Evolutionary conservation across 2,797 vertebrate species (phyloP).

Genomic region (Hylomyscus alleni): DNA sequence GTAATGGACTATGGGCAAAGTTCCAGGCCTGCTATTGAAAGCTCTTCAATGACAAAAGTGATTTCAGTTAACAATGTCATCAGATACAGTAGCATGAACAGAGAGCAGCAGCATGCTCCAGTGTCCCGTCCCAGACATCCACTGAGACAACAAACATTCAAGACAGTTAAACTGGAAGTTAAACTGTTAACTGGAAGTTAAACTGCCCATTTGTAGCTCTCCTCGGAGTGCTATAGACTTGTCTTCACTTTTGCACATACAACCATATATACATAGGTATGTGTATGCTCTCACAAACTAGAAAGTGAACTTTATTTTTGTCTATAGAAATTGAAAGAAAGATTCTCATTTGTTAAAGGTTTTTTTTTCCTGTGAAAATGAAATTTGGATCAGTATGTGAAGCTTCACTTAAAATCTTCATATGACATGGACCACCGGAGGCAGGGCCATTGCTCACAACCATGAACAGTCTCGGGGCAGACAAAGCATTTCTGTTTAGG

Average conservation of each 20-base stretch:
- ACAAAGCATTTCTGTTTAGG: not conserved
- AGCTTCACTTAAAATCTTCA: not conserved
- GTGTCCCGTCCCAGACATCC: not conserved
- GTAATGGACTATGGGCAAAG: not conserved
- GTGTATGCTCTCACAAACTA: not conserved
- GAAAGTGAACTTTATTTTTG: not conserved
- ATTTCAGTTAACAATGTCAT: not conserved
- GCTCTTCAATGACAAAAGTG: not conserved
- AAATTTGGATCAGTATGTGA: not conserved
- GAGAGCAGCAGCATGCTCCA: not conserved
- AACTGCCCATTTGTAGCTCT: not conserved
- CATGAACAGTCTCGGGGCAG: not conserved
- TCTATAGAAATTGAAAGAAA: not conserved
- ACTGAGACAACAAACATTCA: not conserved
- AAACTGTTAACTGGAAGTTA: not conserved
- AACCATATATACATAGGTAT: not conserved
- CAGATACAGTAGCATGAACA: not conserved
- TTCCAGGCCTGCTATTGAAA: not conserved
- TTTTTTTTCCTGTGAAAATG: not conserved
- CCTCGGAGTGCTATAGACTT: not conserved
- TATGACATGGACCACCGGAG: not conserved
- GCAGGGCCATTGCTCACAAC: not conserved
- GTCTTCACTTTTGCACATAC: not conserved
- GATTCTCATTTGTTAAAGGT: not conserved
- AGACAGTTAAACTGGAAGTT: not conserved